Evolutionary conservation across 2,113 vertebrate genomes (phyloP).

Genomic region (Mirounga angustirostris): DNA sequence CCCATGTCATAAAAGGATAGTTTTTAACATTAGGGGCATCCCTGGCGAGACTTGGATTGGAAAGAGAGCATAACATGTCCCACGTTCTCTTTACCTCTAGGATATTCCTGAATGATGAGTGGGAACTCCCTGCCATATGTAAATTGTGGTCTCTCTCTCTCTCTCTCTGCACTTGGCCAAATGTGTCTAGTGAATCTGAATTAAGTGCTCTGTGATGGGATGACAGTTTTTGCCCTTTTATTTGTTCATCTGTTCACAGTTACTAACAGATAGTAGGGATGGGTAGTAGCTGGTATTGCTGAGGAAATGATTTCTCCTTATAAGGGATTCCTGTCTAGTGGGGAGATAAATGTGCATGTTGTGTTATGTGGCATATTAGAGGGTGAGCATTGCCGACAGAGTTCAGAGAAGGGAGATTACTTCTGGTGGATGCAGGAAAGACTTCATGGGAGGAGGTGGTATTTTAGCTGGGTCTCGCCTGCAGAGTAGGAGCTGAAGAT

Average conservation of each 20-base stretch:
- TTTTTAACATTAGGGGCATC: background rate
- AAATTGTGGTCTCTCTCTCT: background rate
- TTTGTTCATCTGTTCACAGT: background rate
- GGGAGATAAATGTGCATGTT: background rate
- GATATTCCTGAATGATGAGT: background rate
- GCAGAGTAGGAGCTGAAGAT: background rate
- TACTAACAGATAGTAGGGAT: background rate
- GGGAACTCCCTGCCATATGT: background rate
- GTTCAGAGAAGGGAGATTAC: background rate
- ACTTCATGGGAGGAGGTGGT: background rate
- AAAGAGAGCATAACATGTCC: background rate
- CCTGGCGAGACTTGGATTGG: background rate
- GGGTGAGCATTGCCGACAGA: background rate
- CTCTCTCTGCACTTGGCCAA: background rate
- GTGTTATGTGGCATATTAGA: background rate
- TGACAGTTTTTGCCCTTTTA: background rate
- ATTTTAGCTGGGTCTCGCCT: background rate
- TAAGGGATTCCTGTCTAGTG: background rate
- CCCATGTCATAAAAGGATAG: background rate
- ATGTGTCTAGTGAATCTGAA: background rate
- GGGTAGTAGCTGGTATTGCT: background rate
- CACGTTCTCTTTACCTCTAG: background rate
- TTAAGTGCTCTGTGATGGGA: background rate
- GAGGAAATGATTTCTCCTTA: background rate
- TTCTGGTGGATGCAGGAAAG: background rate